Conservation (phyloP, 2,113 vertebrate species). For the Leucosticte australis region DNA sequence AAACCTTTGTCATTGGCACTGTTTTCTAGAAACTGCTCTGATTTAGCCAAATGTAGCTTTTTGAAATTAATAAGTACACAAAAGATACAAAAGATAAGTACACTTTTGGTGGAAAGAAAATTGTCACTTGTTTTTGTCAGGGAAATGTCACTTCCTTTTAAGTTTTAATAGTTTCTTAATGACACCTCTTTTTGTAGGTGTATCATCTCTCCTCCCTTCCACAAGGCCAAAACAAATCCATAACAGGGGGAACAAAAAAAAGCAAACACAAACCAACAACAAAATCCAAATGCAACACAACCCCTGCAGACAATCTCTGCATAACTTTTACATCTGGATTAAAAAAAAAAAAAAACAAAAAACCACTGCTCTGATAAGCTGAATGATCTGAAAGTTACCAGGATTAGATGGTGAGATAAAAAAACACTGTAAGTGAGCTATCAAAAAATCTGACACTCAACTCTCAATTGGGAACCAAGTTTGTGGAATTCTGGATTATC, state of each 20-base stretch:
- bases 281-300: background rate
- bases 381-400: background rate
- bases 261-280: background rate
- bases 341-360: background rate
- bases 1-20: background rate
- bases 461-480: background rate
- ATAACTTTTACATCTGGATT: background rate
- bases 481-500: background rate
- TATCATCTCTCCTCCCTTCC: background rate
- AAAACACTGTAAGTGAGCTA: background rate
- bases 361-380: background rate
- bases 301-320: background rate
- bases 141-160: background rate
- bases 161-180: background rate
- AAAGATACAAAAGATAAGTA: background rate
- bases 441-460: background rate
- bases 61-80: background rate
- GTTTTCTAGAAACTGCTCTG: background rate
- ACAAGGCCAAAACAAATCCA: background rate
- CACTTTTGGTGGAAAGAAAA: background rate
- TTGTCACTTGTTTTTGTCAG: background rate
- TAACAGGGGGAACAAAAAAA: fast-evolving
- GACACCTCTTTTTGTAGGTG: background rate
- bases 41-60: background rate
- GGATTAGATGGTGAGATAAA: background rate